phyloP scores from a whole-genome alignment of 2,113 vertebrate genomes.

The Numida meleagris region DNA sequence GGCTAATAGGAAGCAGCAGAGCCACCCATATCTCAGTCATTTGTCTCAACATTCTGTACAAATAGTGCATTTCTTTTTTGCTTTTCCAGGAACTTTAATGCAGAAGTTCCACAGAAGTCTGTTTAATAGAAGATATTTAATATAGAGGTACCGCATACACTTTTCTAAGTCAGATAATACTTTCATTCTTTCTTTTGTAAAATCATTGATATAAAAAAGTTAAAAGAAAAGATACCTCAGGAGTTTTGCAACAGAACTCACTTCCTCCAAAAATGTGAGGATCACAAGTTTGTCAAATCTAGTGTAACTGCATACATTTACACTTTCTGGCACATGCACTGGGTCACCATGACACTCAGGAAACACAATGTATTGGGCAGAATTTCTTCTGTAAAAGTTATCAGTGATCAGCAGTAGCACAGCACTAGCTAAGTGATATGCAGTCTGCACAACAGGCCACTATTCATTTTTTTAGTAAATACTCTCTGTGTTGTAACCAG shows the following conservation, averaged over 20 bases:
- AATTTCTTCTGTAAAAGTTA: neutral
- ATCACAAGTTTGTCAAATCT: neutral
- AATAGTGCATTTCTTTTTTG: neutral
- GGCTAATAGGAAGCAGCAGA: neutral
- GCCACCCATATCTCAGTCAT: neutral
- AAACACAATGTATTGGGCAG: neutral
- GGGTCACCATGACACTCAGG: neutral
- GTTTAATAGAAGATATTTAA: neutral
- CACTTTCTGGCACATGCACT: neutral
- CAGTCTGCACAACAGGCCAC: neutral
- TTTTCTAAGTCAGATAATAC: neutral
- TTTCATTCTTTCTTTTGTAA: neutral
- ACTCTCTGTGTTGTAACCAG: neutral
- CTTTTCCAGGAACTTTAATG: neutral
- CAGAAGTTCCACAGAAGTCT: neutral
- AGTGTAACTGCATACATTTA: neutral
- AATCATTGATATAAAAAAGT: neutral
- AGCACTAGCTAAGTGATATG: no score
- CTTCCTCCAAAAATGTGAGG: neutral
- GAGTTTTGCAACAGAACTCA: neutral
- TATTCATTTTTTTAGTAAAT: neutral
- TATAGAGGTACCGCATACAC: neutral
- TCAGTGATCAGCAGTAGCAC: neutral
- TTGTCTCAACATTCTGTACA: neutral
- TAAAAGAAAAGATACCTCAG: no score